Evolutionary conservation across 2,888 invertebrate species (phyloP).

Genomic region (Brenthis hecate): DNA sequence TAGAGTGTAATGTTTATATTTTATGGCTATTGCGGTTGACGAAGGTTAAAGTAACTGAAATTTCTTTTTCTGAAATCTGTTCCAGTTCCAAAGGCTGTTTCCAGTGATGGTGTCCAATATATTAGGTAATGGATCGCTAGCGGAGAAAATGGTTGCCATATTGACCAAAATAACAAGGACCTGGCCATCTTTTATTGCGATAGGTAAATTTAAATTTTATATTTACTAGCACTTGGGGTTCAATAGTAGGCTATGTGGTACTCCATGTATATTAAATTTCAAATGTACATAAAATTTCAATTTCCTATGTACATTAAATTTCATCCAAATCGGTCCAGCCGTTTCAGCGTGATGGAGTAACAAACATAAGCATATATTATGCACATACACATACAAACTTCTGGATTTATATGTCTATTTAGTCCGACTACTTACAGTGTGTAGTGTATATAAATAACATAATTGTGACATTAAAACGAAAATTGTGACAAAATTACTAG

Average conservation of each 20-base stretch:
- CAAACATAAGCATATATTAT: neutral
- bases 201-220: slow-evolving; percentile 53
- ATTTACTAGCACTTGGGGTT: neutral
- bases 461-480: too few relatives aligned
- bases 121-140: slow-evolving; percentile 71
- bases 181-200: slow-evolving; percentile 75
- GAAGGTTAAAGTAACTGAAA: too few relatives aligned
- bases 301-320: neutral
- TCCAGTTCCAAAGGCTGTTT: slow-evolving; percentile 76
- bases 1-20: too few relatives aligned
- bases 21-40: too few relatives aligned
- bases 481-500: too few relatives aligned
- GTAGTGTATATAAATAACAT: too few relatives aligned
- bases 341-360: neutral
- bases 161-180: slow-evolving; percentile 75
- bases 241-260: neutral
- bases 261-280: neutral
- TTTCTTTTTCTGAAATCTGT: slow-evolving; percentile 26
- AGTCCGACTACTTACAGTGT: too few relatives aligned
- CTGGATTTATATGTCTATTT: too few relatives aligned
- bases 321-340: slow-evolving; percentile 5
- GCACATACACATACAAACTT: too few relatives aligned
- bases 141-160: slow-evolving; percentile 77
- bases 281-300: neutral
- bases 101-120: slow-evolving; percentile 80